Conservation (phyloP, 2,797 vertebrate genomes). For the Serranus cabrilla region DNA sequence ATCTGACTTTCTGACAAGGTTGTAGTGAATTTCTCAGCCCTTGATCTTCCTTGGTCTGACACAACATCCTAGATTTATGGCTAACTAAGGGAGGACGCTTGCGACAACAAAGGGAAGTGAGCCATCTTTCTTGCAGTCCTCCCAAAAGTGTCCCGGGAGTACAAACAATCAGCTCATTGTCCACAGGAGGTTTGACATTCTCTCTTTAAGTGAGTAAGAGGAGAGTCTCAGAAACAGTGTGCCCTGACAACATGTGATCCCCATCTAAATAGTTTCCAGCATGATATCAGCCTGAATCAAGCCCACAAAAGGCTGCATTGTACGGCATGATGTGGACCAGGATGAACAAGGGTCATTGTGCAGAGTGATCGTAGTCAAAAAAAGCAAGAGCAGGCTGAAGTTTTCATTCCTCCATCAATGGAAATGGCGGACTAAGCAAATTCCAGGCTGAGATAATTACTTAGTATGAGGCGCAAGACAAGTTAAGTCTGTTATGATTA, state of each 20-base stretch:
- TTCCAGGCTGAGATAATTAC: conserved; percentile 64
- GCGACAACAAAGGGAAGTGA: conserved; percentile 44
- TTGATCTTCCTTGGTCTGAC: conserved; percentile 21
- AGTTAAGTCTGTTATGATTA: conserved; percentile 44
- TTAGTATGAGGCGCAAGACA: conserved; percentile 42
- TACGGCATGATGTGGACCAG: conserved; percentile 67
- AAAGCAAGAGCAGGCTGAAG: conserved; percentile 41
- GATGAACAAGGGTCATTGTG: conserved; percentile 81
- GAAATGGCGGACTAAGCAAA: conserved; percentile 73
- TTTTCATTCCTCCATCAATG: conserved; percentile 68
- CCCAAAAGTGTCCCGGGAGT: conserved; percentile 60
- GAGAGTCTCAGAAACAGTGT: conserved; percentile 77
- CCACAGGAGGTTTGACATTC: conserved; percentile 77
- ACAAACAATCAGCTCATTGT: conserved; percentile 81
- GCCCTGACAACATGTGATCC: conserved; percentile 87
- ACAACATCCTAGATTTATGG: conserved; percentile 27
- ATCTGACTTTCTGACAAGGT: conserved; percentile 29
- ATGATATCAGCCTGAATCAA: conserved; percentile 87
- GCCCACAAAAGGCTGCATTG: conserved; percentile 84
- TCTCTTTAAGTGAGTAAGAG: conserved; percentile 83
- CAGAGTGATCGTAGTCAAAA: conserved; percentile 49
- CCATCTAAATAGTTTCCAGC: conserved; percentile 87
- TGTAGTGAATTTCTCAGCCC: conserved; percentile 38
- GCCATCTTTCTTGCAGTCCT: conserved; percentile 47
- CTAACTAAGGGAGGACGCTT: conserved; percentile 40